A percentile compares a stretch with the other conserved stretches of the same genome.
phyloP scores from a whole-genome alignment of 2,888 invertebrate species.

The Agriopis marginaria region DNA sequence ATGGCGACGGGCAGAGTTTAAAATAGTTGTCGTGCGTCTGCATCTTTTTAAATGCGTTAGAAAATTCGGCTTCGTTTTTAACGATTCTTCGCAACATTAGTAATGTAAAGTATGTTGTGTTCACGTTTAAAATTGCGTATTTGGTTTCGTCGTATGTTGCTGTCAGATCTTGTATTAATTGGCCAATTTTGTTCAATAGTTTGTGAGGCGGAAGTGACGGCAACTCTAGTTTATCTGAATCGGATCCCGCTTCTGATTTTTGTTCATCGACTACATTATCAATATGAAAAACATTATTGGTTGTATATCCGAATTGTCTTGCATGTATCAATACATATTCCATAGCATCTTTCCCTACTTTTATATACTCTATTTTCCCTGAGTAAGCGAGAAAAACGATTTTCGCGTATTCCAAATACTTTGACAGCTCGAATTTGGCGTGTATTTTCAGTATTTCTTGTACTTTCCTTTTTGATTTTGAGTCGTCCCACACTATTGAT shows the following conservation, averaged over 20 bases:
- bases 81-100: conserved; percentile 4
- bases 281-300: background rate
- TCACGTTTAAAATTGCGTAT: conserved; percentile 3
- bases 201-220: background rate
- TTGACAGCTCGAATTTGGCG: background rate
- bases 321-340: conserved; percentile 10
- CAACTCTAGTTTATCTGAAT: background rate
- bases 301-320: conserved; percentile 2
- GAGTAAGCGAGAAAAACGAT: conserved; percentile 1
- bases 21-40: conserved; percentile 1
- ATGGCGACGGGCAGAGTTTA: conserved; percentile 4
- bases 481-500: background rate
- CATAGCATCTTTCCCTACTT: background rate
- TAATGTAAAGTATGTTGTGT: conserved; percentile 1
- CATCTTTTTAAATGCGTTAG: background rate
- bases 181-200: background rate
- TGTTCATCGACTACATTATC: background rate
- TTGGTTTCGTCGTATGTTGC: conserved; percentile 2
- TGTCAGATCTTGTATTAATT: background rate
- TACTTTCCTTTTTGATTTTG: background rate
- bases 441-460: background rate
- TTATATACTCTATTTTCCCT: background rate
- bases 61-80: conserved; percentile 1
- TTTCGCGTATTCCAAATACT: conserved; percentile 7
- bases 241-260: background rate